Conservation (phyloP, 2,888 invertebrate genomes). For the Napeogenes inachia region DNA sequence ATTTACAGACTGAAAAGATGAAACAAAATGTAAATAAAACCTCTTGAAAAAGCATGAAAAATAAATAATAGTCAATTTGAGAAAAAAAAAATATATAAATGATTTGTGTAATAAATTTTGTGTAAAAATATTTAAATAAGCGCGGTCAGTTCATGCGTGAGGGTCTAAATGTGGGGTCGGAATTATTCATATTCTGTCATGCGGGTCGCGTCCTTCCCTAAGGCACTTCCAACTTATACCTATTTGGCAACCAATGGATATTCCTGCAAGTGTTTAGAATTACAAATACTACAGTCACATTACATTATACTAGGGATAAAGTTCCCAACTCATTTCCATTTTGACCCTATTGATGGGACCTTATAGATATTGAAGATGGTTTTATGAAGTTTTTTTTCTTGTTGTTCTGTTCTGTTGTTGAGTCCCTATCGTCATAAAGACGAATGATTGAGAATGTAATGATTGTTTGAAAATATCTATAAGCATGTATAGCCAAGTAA, state of each 20-base stretch:
- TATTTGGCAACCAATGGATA: conserved; percentile 33
- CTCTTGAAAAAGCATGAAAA: too few relatives aligned
- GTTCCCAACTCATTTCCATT: conserved; percentile 13
- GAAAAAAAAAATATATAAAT: not conserved
- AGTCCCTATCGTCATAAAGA: too few relatives aligned
- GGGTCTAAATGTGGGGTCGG: conserved; percentile 50
- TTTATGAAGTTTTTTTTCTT: not conserved
- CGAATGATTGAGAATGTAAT: too few relatives aligned
- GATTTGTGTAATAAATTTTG: not conserved
- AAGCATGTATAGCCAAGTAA: too few relatives aligned
- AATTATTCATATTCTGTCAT: conserved; percentile 63
- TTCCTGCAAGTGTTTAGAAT: conserved; percentile 45
- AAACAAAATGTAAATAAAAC: too few relatives aligned
- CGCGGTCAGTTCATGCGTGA: conserved; percentile 4
- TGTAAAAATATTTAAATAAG: conserved; percentile 1
- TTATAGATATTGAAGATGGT: conserved; percentile 2
- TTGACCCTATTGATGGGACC: conserved; percentile 13
- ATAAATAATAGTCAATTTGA: not conserved
- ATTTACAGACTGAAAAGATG: too few relatives aligned
- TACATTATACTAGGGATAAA: conserved; percentile 20
- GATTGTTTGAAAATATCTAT: too few relatives aligned
- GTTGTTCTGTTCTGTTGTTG: too few relatives aligned
- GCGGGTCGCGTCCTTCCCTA: conserved; percentile 31
- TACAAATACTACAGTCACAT: conserved; percentile 41
- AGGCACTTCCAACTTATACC: conserved; percentile 28